These are phyloP conservation scores for Xestoiulus laeticollis DNA, from an alignment of 2,888 invertebrate species.

Conservation along the genomic window DNA sequence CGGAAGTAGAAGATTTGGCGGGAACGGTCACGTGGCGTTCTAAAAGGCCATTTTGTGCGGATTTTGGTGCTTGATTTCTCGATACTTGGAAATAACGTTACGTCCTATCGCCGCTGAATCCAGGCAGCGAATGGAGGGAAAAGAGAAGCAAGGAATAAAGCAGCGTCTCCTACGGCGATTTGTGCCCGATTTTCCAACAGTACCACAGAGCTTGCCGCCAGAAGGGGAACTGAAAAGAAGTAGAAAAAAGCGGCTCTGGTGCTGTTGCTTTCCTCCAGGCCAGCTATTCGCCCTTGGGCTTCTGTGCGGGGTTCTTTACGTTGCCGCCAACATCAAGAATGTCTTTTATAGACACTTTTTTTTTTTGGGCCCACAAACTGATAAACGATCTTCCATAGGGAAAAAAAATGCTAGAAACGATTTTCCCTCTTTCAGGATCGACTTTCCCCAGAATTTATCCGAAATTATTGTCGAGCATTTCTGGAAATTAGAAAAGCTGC, in stretches of 20 bases:
- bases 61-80: background rate
- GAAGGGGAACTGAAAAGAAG: slow-evolving; percentile 16
- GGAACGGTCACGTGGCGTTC: background rate
- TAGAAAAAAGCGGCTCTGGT: slow-evolving; percentile 14
- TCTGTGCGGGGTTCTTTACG: background rate
- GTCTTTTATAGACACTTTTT: slow-evolving; percentile 18
- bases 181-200: slow-evolving; percentile 31
- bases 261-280: slow-evolving; percentile 24
- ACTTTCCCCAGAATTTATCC: background rate
- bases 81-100: too few species aligned
- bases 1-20: background rate
- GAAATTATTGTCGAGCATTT: background rate
- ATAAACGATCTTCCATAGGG: background rate
- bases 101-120: background rate
- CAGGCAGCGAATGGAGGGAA: background rate
- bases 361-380: background rate
- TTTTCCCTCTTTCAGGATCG: background rate
- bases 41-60: background rate
- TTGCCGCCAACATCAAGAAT: slow-evolving; percentile 32
- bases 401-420: background rate
- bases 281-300: slow-evolving; percentile 25
- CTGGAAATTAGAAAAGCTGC: background rate
- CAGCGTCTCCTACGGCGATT: background rate
- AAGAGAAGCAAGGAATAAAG: background rate
- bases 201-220: slow-evolving; percentile 5